Conservation (phyloP, 2,888 invertebrate species). For the Xylocampa areola region DNA sequence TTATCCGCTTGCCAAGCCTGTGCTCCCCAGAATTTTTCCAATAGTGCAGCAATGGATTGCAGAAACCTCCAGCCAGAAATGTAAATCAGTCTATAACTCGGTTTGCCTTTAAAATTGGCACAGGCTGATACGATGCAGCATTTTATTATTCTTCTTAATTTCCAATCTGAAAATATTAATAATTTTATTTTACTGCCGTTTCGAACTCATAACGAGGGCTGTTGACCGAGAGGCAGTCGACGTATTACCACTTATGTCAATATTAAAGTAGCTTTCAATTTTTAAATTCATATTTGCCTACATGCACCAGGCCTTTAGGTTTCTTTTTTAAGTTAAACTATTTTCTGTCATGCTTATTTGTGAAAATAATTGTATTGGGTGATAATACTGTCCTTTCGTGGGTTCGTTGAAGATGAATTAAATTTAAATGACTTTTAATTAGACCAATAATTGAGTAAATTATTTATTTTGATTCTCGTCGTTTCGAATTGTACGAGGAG, state of each 20-base stretch:
- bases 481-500: no score
- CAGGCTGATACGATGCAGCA: neutral
- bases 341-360: neutral
- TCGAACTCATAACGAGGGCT: constrained; percentile 39
- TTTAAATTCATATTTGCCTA: constrained; percentile 3
- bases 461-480: no score
- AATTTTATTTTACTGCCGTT: constrained; percentile 22
- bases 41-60: no score
- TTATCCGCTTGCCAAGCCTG: no score
- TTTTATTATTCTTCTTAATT: neutral
- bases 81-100: neutral
- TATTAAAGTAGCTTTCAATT: constrained; percentile 39
- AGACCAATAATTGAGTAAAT: no score
- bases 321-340: neutral
- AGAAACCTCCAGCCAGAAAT: no score
- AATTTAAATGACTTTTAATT: no score
- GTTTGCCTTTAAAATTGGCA: neutral
- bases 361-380: constrained; percentile 4
- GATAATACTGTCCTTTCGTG: no score
- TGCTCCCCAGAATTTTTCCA: no score
- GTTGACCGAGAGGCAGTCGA: constrained; percentile 44
- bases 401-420: no score
- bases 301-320: neutral
- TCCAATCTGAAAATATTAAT: constrained; percentile 21
- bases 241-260: constrained; percentile 37